Evolutionary conservation across 1,140 invertebrate genomes (phyloP), one percentile per base, ranked within the genome.

Genomic region (Temnothorax curvispinosus): DNA sequence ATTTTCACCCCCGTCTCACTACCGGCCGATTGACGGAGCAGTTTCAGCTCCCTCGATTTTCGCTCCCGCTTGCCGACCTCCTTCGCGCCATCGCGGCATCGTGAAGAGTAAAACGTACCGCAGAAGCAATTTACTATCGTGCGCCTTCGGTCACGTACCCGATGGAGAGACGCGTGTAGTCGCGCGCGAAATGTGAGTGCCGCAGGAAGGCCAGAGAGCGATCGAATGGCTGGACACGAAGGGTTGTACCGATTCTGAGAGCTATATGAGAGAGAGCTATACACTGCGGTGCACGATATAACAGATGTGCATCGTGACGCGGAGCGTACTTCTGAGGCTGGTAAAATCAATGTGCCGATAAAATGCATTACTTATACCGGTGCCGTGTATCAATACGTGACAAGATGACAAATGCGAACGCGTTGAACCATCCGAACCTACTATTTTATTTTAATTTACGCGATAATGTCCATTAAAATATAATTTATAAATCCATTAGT

Each of bases 111-210:
- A 85, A 77, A 88, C 27, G 27, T 27, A 27, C 52, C 64, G 56
- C 67, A 32, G 27, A 50, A 74, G 77, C 86, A 87, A 88, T 84
- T 87, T 88, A 87, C 69, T 50, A 67, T 44, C 47, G 78, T 52
- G 64, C 38, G 54, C 44, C 50, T 47, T 47, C 56, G 65, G 72
- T 88, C 88, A 85, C 88, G 88, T 85, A 60, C 58, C 60, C 69
- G 74, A 80, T 72, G 27, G 86, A 74, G 54, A 64, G 87, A 86
- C 81, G 81, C 81, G 78, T 32, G 76, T 69, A 75, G 56, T 69
- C 52, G 86, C 52, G 69, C 77, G 76, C 71, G 38, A 84, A 87
- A 87, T 60, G 86, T 21, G 77, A 80, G 80, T 62, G 62, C 47
- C 47, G 44, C 67, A n/a, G 67, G 78, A 88, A 87, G 41, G 62